These are phyloP conservation scores for Oopsacas minuta DNA, from an alignment of 37 sponge, comb jelly and placozoan genomes.

Conservation along the genomic window DNA sequence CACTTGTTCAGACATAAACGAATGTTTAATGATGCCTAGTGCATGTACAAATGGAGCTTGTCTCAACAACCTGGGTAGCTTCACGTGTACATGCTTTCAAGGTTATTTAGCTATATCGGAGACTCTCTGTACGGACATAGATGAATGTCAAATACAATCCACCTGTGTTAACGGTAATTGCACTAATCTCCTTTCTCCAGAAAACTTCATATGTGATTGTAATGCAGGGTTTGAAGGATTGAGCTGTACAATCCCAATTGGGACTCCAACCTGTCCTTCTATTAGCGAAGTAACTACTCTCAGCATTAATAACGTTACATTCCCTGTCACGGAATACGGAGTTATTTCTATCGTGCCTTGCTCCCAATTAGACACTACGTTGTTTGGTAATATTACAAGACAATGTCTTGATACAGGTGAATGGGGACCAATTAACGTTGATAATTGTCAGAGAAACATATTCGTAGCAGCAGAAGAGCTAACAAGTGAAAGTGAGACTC, in stretches of 20 bases:
- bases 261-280: background rate
- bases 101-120: background rate
- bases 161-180: background rate
- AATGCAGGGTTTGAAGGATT: background rate
- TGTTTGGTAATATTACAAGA: background rate
- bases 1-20: background rate
- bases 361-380: background rate
- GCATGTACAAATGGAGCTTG: background rate
- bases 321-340: background rate
- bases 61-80: background rate
- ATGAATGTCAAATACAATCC: background rate
- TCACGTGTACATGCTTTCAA: background rate
- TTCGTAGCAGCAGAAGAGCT: background rate
- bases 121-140: background rate
- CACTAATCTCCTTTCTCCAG: slow-evolving; percentile 16
- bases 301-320: background rate
- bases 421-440: background rate
- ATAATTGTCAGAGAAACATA: slow-evolving; percentile 5
- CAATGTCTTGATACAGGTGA: background rate
- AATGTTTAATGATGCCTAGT: background rate
- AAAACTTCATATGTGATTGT: background rate
- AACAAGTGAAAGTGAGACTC: background rate
- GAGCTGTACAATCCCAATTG: background rate
- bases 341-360: background rate
- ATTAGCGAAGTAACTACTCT: background rate